Conservation (phyloP, 2,888 invertebrate species). For the Frankliniella intonsa region DNA sequence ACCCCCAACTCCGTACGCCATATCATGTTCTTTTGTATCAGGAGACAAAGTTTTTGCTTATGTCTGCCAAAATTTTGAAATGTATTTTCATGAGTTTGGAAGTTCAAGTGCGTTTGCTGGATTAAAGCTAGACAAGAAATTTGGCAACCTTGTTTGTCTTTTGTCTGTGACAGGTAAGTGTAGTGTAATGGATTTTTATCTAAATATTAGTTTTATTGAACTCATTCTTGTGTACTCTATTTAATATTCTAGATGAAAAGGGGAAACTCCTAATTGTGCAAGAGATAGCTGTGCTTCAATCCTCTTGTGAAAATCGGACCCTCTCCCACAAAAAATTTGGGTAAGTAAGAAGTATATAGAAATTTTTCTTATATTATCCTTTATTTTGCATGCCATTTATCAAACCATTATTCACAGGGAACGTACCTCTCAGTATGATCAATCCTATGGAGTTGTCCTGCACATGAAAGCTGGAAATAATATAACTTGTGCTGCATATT, state of each 20-base stretch:
- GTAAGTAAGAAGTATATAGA: neutral
- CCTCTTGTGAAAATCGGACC: neutral
- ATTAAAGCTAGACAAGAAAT: neutral
- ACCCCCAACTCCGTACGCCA: neutral
- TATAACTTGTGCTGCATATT: neutral
- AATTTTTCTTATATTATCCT: neutral
- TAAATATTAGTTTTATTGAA: neutral
- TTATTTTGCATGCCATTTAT: too few relatives aligned
- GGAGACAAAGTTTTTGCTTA: neutral
- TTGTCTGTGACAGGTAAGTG: neutral
- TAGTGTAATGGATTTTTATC: neutral
- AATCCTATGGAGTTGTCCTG: too few relatives aligned
- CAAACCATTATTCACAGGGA: neutral
- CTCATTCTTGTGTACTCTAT: neutral
- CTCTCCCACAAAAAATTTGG: neutral
- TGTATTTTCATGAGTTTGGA: neutral
- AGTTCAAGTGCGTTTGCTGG: too few relatives aligned
- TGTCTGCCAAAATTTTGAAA: neutral
- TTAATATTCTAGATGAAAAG: neutral
- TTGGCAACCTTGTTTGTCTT: neutral
- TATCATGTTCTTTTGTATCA: neutral
- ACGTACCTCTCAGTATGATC: neutral
- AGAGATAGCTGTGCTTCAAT: neutral
- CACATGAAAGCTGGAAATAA: neutral
- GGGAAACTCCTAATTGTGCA: neutral